phyloP scores from a whole-genome alignment of 2,113 vertebrate species.

The Cyprinodon variegatus region DNA sequence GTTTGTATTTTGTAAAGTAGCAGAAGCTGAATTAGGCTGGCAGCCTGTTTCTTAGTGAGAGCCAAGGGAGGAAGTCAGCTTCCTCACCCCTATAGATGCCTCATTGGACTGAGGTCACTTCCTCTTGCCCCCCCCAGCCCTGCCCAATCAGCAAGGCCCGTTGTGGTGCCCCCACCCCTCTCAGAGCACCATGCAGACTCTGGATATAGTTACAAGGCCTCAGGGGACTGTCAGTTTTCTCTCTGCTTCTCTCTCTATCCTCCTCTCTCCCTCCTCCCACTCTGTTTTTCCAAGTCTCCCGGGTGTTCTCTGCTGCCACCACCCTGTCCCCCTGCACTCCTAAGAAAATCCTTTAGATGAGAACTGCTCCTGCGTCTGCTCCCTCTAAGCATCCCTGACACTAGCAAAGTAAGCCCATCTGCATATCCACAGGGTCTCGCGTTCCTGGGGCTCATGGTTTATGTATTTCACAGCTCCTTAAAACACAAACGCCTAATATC shows the following conservation, averaged over 20 bases:
- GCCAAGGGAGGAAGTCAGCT: constrained; percentile 94
- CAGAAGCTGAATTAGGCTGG: constrained; percentile 86
- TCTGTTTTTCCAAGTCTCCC: constrained; percentile 81
- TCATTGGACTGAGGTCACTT: constrained; percentile 96
- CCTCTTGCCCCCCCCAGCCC: constrained; percentile 89
- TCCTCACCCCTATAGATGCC: constrained; percentile 90
- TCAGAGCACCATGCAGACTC: constrained; percentile 88
- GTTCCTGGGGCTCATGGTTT: constrained; percentile 98
- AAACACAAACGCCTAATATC: constrained; percentile 88
- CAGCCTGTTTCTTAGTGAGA: constrained; percentile 93
- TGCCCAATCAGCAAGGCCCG: constrained; percentile 92
- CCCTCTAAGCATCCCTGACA: constrained; percentile 87
- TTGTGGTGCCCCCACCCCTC: constrained; percentile 85
- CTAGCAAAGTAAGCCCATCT: constrained; percentile 98
- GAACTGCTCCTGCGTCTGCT: constrained; percentile 74
- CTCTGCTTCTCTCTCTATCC: constrained; percentile 79
- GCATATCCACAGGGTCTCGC: constrained; percentile 98
- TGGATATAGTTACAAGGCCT: constrained; percentile 96
- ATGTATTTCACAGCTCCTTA: constrained; percentile 99
- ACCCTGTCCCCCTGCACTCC: constrained; percentile 72
- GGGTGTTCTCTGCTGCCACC: constrained; percentile 71
- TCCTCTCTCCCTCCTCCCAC: constrained; percentile 67
- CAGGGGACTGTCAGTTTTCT: constrained; percentile 89
- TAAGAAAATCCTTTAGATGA: constrained; percentile 80
- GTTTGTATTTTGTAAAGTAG: constrained; percentile 74